Percentiles rank a stretch among this genome's conserved stretches.
These are phyloP conservation scores for Botia kubotai DNA, from an alignment of 2,797 vertebrate genomes.

Conservation along the genomic window DNA sequence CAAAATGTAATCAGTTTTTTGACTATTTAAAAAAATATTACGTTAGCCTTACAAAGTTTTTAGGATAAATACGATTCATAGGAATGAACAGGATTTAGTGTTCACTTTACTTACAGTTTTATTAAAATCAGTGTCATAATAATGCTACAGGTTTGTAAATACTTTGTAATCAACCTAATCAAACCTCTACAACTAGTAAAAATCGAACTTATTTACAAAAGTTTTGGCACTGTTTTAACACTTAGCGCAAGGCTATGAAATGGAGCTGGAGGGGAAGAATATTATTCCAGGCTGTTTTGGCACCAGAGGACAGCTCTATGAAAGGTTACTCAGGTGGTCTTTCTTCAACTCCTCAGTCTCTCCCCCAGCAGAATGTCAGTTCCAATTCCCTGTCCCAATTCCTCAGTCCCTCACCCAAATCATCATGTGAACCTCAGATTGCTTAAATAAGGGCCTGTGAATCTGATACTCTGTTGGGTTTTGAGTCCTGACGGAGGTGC, in stretches of 20 bases:
- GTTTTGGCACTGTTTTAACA: conserved; percentile 27
- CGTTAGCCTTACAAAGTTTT: too few species aligned
- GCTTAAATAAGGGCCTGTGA: conserved; percentile 61
- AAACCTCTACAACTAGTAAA: neutral
- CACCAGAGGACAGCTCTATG: conserved; percentile 67
- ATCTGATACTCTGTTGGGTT: conserved; percentile 63
- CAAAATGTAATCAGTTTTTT: neutral
- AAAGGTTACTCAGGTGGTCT: conserved; percentile 70
- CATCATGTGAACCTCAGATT: conserved; percentile 55
- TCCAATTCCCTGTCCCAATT: conserved; percentile 55
- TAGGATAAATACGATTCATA: too few species aligned
- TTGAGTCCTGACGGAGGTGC: conserved; percentile 57
- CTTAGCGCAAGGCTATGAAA: conserved; percentile 35
- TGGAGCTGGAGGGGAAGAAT: conserved; percentile 6
- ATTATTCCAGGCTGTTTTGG: conserved; percentile 59
- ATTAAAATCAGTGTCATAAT: neutral
- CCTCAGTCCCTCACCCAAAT: conserved; percentile 52
- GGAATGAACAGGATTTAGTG: too few species aligned
- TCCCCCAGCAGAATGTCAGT: conserved; percentile 60
- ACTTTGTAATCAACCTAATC: neutral
- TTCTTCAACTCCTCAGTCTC: conserved; percentile 49
- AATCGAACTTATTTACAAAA: neutral
- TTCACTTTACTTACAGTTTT: too few species aligned
- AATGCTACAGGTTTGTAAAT: neutral
- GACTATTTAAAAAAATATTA: too few species aligned